Base-by-base conservation (phyloP, 1,140 invertebrate genomes). In the Drosophila chauvacae region DNA sequence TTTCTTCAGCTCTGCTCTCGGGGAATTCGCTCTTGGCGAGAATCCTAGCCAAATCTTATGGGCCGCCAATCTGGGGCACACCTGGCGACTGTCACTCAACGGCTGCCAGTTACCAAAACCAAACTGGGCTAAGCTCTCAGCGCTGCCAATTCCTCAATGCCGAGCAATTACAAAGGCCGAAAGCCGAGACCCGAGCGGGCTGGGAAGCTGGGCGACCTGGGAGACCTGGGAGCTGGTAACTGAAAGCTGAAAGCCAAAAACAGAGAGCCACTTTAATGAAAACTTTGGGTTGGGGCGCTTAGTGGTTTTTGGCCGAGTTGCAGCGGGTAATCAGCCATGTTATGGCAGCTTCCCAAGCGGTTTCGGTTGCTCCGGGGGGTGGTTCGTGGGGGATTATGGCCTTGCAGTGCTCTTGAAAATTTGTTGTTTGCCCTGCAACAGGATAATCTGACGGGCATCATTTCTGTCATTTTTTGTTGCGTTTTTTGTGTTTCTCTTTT, bases 181-280 rank as follows among this genome's bases (percentile, higher is more conserved):
- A 78, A 78, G 45, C 56, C 60, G 56, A 18, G 35, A 56, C 20
- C 53, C 10, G 20, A 37, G 20, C 16, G 33, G 16, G 23, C 45
- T 48, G 45, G 20, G 20, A 23, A 4, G 20, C 44, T 45, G 45
- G 41, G 26, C 23, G 26, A 26, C 4, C 26, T 26, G 26, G 26
- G 26, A 5, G 13, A 7, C 4, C 18, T 35, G 50, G 13, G 4
- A 53, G 30, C 30, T 53, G 51, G 51, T 23, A 39, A 39, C 53
- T 23, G 35, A 37, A 16, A 55, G 53, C 53, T 26, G 35, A 77
- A 78, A 76, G 65, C 65, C 74, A 45, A 78, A 71, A 78, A 37
- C 61, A 56, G 66, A 37, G 53, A 66, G 73, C 57, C 76, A 71
- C 75, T 78, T 78, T 78, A 78, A 78, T 72, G 76, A 78, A 78